Evolutionary conservation across 1,140 invertebrate genomes (phyloP), one percentile per base, ranked within the genome.

Genomic region (Lasioglossum albipes): DNA sequence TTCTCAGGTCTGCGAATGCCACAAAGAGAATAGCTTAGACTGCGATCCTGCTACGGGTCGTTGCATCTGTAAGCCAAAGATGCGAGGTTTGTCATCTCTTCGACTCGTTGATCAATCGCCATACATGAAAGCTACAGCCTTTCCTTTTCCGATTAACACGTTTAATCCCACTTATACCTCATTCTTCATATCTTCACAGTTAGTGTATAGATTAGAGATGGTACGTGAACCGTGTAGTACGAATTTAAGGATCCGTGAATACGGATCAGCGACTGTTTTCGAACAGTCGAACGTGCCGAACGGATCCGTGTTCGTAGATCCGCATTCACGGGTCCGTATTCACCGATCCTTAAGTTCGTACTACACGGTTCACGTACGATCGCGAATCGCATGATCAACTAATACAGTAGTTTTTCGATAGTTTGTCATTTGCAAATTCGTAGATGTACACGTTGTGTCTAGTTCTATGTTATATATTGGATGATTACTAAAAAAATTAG

Each of bases 21-120:
- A 95, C 81, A 90, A 94, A 57, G 95, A 94, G 42, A 96, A 96
- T 91, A 95, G 95, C 45, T 89, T 94, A 70, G 95, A 95, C 81
- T 99, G 98, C 92, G 95, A 99, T 93, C 94, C 96, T 73, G 94
- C 96, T 61, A 97, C 95, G 68, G 98, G 98, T 12, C 94, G 94
- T 77, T 99, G 98, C 92, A 94, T 95, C 70, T 99, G 98, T 93
- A 96, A 96, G 90, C 93, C 95, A 57, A 94, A 95, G 67, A 98
- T 96, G 95, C 94, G 95, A 95, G 97, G 97, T 97, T 86, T 76
- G 92, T 91, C 81, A 65, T 10, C 61, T 54, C 13, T 62, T 71
- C 77, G 18, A n/a, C 69, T 82, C 71, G 75, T 71, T 22, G 57
- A 68, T 84, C 65, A 64, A 41, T 74, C 78, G 71, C 66, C 78